Base-by-base conservation (phyloP, 2,888 invertebrate genomes). In the Carcina quercana region DNA sequence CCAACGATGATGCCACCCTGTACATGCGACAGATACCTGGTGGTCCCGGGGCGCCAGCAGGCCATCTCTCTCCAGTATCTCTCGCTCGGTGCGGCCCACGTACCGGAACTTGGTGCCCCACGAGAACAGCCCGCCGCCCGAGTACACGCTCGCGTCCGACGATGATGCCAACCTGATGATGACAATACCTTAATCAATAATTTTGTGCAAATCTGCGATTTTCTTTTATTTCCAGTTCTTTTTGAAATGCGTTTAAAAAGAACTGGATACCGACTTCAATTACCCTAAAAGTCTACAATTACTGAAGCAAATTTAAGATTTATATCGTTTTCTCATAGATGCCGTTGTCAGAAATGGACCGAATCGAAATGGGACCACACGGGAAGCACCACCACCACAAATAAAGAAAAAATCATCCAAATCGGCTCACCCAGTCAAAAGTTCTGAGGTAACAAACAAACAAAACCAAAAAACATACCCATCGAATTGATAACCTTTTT, bases 91-190 rank as follows among this genome's bases (percentile, higher is more conserved):
- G 50, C 96, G 87, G 1, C 97, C 97, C 57, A 93, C 90, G 79
- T 97, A 97, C 57, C 94, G 92, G 74, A 97, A 96, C 80, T 96
- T 96, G 15, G 96, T 95, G 35, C 96, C 96, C 91, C 95, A 93
- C 13, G 95, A 95, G 82, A 96, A 96, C 55, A 96, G 88, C 28
- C 95, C 94, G 28, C 96, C 96, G 30, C 96, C 95, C 11, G 94
- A 93, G 43, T 95, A 91, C 43, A 94, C 93, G 32, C 95, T 92
- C 28, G 94, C 94, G 69, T 95, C 94, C 38, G 93, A 91, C 44
- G 95, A 94, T 42, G 93, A 92, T 36, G 93, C 91, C 65, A 96
- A 87, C 41, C 96, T 96, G 75, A 22, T n/a, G 4, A 22, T 5
- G 7, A 17, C 17, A 17, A 17, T 17, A 17, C 17, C 17, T 7